phyloP scores from a whole-genome alignment of 2,888 invertebrate species.

The Steinernema scapterisci region DNA sequence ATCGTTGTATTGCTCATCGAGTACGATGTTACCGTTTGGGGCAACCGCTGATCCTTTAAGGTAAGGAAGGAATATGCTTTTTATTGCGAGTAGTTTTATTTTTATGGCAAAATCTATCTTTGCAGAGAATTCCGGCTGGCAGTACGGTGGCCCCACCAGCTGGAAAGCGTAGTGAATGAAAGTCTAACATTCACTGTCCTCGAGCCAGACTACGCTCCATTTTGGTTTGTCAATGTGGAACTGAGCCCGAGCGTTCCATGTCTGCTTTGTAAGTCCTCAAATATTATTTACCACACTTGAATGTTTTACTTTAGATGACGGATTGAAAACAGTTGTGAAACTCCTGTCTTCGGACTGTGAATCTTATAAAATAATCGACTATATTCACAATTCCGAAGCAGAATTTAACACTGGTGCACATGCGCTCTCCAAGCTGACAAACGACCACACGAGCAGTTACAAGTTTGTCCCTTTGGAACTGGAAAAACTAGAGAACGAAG shows the following conservation, averaged over 20 bases:
- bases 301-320: not conserved
- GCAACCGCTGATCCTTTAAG: not conserved
- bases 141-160: constrained; percentile 45
- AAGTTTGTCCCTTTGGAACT: not conserved
- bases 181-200: constrained; percentile 85
- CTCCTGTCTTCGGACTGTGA: not conserved
- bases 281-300: not conserved
- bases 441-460: not conserved
- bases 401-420: not conserved
- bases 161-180: constrained; percentile 72
- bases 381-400: not conserved
- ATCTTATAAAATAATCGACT: not conserved
- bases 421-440: not conserved
- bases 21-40: not conserved
- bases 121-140: constrained; percentile 44
- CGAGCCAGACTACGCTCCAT: constrained; percentile 79
- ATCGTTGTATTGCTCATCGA: not conserved
- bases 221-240: constrained; percentile 75
- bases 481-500: not conserved
- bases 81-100: not conserved
- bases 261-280: constrained; percentile 73
- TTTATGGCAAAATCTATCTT: too few relatives aligned
- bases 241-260: constrained; percentile 70
- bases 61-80: not conserved
- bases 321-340: not conserved